phyloP scores from a whole-genome alignment of 2,113 vertebrate genomes.

The Mormoops blainvillei region DNA sequence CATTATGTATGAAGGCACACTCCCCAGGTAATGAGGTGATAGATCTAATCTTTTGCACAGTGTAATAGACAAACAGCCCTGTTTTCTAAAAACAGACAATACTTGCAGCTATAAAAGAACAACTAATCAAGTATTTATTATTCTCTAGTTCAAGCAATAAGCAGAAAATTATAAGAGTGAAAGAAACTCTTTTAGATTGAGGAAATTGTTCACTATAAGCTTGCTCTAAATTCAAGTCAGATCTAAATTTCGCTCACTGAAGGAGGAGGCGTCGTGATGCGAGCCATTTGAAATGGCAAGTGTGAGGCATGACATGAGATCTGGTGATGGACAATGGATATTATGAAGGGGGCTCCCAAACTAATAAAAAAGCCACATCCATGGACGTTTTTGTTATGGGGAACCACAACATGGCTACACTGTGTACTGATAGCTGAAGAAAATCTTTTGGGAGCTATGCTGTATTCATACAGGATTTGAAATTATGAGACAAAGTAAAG shows the following conservation, averaged over 20 bases:
- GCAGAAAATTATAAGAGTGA: slow-evolving; percentile 40
- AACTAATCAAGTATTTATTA: slow-evolving; percentile 66
- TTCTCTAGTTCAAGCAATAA: slow-evolving; percentile 52
- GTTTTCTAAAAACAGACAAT: slow-evolving; percentile 56
- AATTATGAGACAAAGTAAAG: background rate
- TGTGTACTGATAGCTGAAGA: background rate
- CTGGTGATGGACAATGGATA: background rate
- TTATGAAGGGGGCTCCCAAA: background rate
- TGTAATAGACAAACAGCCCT: slow-evolving; percentile 46
- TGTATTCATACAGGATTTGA: background rate
- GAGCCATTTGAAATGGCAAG: background rate
- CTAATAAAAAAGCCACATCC: background rate
- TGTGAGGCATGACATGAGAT: background rate
- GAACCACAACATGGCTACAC: background rate
- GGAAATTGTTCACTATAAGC: slow-evolving; percentile 26
- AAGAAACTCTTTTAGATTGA: slow-evolving; percentile 30
- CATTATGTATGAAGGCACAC: slow-evolving; percentile 45
- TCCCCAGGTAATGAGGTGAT: slow-evolving; percentile 66
- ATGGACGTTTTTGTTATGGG: background rate
- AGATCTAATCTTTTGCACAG: slow-evolving; percentile 64
- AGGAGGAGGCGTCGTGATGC: background rate
- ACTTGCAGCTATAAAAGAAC: slow-evolving; percentile 51
- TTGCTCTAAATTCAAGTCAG: background rate
- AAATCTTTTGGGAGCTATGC: background rate
- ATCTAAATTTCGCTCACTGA: background rate